phyloP scores from a whole-genome alignment of 2,888 invertebrate species.

The Cerceris rybyensis region DNA sequence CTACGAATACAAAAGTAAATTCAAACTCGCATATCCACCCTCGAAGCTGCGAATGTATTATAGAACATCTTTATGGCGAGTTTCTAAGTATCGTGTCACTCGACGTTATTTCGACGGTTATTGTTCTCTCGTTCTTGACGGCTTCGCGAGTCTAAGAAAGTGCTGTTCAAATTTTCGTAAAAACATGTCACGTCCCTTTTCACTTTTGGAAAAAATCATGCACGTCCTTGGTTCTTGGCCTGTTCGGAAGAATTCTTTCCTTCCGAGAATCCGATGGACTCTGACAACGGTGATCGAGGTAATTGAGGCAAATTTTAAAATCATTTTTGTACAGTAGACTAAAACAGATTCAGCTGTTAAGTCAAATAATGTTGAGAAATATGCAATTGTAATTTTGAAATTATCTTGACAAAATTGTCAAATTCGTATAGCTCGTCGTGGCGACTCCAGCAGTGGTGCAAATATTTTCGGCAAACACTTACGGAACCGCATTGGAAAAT shows the following conservation, averaged over 20 bases:
- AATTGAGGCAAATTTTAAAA: not conserved
- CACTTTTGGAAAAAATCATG: not conserved
- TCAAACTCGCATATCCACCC: too few relatives aligned
- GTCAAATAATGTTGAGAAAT: too few relatives aligned
- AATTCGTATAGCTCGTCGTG: not conserved
- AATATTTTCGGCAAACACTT: not conserved
- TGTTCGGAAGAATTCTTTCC: not conserved
- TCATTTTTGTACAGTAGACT: not conserved
- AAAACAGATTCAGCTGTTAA: too few relatives aligned
- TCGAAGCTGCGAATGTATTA: too few relatives aligned
- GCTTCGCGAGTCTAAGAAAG: not conserved
- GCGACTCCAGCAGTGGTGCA: not conserved
- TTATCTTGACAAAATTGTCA: too few relatives aligned
- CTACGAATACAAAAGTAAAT: too few relatives aligned
- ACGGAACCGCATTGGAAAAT: not conserved
- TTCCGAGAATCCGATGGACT: not conserved
- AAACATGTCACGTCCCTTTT: not conserved
- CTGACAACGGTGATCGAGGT: not conserved
- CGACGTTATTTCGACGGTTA: too few relatives aligned
- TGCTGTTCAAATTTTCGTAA: not conserved
- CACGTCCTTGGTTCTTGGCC: conserved; percentile 6
- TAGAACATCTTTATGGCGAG: too few relatives aligned
- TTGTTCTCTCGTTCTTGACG: not conserved
- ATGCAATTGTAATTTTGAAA: too few relatives aligned
- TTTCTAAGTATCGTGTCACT: too few relatives aligned